Conservation (phyloP, 2,888 invertebrate genomes). For the Carterocephalus palaemon region DNA sequence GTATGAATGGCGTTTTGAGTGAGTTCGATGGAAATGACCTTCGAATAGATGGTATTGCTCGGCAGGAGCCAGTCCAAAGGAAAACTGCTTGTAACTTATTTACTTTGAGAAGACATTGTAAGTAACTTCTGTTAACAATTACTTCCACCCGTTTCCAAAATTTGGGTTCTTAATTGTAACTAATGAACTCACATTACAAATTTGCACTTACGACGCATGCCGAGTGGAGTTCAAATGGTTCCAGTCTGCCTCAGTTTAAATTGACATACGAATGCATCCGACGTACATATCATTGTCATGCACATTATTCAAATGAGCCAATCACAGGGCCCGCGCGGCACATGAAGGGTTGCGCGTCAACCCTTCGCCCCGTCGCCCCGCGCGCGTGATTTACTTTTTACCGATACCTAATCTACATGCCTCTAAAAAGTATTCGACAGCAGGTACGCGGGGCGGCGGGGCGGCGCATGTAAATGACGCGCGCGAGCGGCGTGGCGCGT, state of each 20-base stretch:
- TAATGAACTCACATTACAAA: too few relatives aligned
- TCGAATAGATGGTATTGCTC: background rate
- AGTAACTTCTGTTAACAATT: too few relatives aligned
- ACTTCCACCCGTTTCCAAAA: too few relatives aligned
- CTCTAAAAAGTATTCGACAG: constrained; percentile 29
- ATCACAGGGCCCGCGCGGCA: constrained; percentile 1
- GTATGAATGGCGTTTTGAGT: constrained; percentile 8
- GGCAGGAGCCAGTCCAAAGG: too few relatives aligned
- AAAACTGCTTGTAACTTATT: too few relatives aligned
- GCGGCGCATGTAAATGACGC: constrained; percentile 54
- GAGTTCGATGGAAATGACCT: background rate
- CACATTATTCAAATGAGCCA: constrained; percentile 13
- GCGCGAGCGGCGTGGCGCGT: constrained; percentile 37
- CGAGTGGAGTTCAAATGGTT: too few relatives aligned
- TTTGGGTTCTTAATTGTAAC: too few relatives aligned
- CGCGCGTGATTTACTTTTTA: constrained; percentile 23
- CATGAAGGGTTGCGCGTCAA: constrained; percentile 9
- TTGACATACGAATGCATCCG: background rate
- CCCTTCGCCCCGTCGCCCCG: constrained; percentile 15
- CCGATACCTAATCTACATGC: constrained; percentile 20
- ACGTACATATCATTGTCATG: background rate
- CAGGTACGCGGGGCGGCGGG: constrained; percentile 27
- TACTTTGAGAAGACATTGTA: too few relatives aligned
- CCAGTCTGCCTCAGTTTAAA: too few relatives aligned
- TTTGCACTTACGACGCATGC: too few relatives aligned